Evolutionary conservation across 1,140 invertebrate genomes (phyloP).

Genomic region (Drosophila dunni): DNA sequence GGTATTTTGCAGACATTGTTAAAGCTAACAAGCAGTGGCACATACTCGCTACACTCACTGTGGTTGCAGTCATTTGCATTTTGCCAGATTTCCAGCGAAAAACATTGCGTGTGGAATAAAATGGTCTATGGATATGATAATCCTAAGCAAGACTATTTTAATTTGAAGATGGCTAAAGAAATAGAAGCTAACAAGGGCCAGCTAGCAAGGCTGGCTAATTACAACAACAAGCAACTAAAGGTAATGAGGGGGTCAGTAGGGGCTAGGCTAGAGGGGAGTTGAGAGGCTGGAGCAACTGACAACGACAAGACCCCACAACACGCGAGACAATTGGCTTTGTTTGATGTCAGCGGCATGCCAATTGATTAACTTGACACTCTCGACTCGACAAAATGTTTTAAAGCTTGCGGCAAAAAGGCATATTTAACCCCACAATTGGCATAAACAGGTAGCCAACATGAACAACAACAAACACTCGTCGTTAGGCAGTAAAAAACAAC

Average conservation of each 20-base stretch:
- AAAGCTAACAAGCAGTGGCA: conserved; percentile 2
- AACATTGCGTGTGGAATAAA: conserved; percentile 72
- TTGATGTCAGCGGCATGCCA: conserved; percentile 71
- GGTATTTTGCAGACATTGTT: neutral
- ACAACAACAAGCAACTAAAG: conserved; percentile 30
- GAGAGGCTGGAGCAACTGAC: neutral
- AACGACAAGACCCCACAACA: conserved; percentile 21
- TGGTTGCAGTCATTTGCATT: conserved; percentile 63
- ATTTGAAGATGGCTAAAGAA: conserved; percentile 30
- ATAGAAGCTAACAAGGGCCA: conserved; percentile 64
- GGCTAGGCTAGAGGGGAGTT: neutral
- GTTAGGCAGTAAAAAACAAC: conserved; percentile 43
- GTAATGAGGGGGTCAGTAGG: neutral
- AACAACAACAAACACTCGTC: conserved; percentile 14
- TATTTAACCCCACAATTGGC: conserved; percentile 75
- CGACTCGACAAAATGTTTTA: conserved; percentile 50
- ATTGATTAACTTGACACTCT: conserved; percentile 79
- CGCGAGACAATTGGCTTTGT: conserved; percentile 45
- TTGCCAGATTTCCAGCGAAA: conserved; percentile 69
- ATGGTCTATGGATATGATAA: conserved; percentile 60
- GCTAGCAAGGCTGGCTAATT: conserved; percentile 44
- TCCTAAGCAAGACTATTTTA: conserved; percentile 42
- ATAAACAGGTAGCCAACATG: conserved; percentile 60
- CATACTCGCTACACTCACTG: conserved; percentile 6
- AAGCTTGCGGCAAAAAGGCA: conserved; percentile 22